These are phyloP conservation scores for Rotaria magnacalcarata DNA, from an alignment of 2,888 invertebrate genomes.

Conservation along the genomic window DNA sequence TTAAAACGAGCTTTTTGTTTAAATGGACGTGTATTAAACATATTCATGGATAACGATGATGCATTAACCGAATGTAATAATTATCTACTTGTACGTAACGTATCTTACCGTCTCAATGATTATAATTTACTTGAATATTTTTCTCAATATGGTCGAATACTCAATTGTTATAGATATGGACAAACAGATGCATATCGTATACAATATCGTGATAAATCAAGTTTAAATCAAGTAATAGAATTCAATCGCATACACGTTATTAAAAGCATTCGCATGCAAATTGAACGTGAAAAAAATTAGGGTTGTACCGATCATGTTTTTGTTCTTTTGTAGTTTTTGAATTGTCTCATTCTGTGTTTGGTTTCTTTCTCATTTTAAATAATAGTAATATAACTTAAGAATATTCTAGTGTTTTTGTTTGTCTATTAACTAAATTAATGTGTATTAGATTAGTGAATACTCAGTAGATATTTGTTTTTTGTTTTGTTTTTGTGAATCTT, in stretches of 20 bases:
- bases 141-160: not conserved
- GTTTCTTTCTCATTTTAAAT: too few species aligned
- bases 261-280: not conserved
- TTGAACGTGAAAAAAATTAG: not conserved
- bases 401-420: too few species aligned
- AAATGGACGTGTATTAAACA: not conserved
- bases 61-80: not conserved
- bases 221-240: not conserved
- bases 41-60: not conserved
- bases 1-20: not conserved
- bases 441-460: too few species aligned
- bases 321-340: too few species aligned
- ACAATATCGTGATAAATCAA: slow-evolving; percentile 1
- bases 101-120: not conserved
- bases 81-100: not conserved
- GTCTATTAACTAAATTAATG: too few species aligned
- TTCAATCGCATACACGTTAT: not conserved
- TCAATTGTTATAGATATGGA: not conserved
- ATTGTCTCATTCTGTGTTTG: too few species aligned
- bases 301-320: too few species aligned
- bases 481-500: not conserved
- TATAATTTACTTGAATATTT: slow-evolving; percentile 22
- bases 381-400: too few species aligned
- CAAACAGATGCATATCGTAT: slow-evolving; percentile 2
- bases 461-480: too few species aligned